phyloP scores from a whole-genome alignment of 2,888 invertebrate species.

The Heliconius charithonia region DNA sequence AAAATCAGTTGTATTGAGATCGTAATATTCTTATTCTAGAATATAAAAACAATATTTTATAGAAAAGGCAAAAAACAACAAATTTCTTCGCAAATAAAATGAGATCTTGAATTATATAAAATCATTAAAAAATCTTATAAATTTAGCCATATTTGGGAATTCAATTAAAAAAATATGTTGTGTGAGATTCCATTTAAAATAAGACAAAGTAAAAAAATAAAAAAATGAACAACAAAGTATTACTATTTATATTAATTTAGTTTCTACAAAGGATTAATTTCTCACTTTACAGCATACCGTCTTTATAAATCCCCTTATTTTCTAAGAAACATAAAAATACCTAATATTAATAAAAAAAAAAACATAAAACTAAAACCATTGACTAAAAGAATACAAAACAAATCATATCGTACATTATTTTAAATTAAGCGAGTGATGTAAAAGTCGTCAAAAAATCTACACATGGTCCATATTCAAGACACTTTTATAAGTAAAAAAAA shows the following conservation, averaged over 20 bases:
- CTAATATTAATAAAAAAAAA: neutral
- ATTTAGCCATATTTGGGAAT: neutral
- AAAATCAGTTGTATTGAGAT: conserved; percentile 35
- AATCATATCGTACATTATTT: neutral
- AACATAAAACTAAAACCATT: neutral
- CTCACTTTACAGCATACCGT: neutral
- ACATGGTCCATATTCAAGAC: conserved; percentile 14
- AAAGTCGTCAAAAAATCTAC: conserved; percentile 1
- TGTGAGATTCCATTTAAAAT: neutral
- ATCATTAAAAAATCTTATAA: conserved; percentile 41
- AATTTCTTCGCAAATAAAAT: conserved; percentile 54
- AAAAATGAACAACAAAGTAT: neutral
- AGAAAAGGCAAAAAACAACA: conserved; percentile 39
- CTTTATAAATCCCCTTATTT: neutral
- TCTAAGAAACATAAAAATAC: neutral
- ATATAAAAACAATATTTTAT: conserved; percentile 44
- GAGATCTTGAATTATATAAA: conserved; percentile 58
- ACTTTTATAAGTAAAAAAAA: neutral
- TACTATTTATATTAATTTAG: neutral
- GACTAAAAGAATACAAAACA: conserved; percentile 6
- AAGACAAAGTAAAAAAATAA: neutral
- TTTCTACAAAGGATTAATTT: neutral
- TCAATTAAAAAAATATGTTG: neutral
- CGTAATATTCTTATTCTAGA: conserved; percentile 38
- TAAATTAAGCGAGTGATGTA: neutral